phyloP scores from a whole-genome alignment of 2,888 invertebrate genomes.

The Anthophora plumipes region DNA sequence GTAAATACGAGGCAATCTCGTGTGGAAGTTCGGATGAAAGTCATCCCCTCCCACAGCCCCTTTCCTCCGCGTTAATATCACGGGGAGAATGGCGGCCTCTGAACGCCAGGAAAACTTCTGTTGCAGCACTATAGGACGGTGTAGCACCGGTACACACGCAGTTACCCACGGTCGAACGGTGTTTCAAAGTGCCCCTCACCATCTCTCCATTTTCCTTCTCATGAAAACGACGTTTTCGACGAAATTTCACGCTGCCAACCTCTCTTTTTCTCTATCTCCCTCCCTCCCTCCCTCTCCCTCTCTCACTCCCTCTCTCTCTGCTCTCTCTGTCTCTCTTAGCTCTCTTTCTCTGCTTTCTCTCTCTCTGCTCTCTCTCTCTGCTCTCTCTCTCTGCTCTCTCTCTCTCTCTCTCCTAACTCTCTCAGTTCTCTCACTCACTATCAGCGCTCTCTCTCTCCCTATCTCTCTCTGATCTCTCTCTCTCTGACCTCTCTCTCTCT shows the following conservation, averaged over 20 bases:
- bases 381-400: no score
- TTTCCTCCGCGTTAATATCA: slow-evolving; percentile 27
- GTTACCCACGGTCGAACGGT: neutral
- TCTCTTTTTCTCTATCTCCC: neutral
- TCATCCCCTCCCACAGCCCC: neutral
- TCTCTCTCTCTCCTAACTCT: no score
- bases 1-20: slow-evolving; percentile 33
- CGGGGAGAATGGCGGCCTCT: slow-evolving; percentile 19
- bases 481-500: no score
- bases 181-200: slow-evolving; percentile 19
- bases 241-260: slow-evolving; percentile 17
- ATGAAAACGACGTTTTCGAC: slow-evolving; percentile 18
- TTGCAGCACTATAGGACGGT: neutral
- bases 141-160: neutral
- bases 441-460: no score
- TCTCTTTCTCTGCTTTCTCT: no score
- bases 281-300: no score
- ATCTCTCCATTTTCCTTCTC: slow-evolving; percentile 1
- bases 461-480: no score
- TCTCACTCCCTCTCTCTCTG: no score
- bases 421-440: no score
- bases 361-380: no score
- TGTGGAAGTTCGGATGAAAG: slow-evolving; percentile 25
- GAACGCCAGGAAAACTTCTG: slow-evolving; percentile 16
- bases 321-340: no score